Base-by-base conservation (phyloP, 2,888 invertebrate species). In the Tribolium freemani region DNA sequence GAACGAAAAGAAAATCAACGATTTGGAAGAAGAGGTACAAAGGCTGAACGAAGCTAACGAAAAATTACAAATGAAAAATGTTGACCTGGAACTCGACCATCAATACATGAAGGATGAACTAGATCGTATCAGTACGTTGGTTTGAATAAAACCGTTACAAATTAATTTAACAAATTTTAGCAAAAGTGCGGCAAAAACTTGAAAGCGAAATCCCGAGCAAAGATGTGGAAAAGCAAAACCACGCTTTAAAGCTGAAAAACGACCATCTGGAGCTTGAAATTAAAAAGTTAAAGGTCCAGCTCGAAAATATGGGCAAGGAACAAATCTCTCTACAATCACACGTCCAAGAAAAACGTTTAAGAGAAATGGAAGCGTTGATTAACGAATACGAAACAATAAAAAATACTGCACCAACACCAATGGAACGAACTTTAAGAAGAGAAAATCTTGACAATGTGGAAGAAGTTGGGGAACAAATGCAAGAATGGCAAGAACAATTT, bases 21-120 rank as follows among this genome's bases (percentile, higher is more conserved):
- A 79, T 72, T 26, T 79, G 69, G 72, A 82, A 80, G 66, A 80
- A 75, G 74, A 78, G 10, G 6, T 56, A 10, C 26, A 30, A 9
- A 21, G 45, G 5, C 21, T 67, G 11, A 45, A 5, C 3, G 30
- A 20, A 45, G 26, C 5, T 4, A 67, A 45, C 38, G 46, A 56
- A 10, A 16, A 56, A 6, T 16, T 67, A 21, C 10, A 63, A 26
- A 26, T n/a, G 13, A 21, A 30, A 6, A 63, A 20, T 5, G 53
- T 63, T n/a, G 63, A 63, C n/a, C 1, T 63, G 26, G 53, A 51
- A 51, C 50, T 51, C 8, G 61, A 70, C 10, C 69, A 68, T 21
- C 48, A 75, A 31, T 46, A 70, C 48, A 46, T 76, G 26, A 64
- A 60, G 61, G 69, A 74, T n/a, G 63, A 61, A 51, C 5, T 74